Conservation (phyloP, 2,797 vertebrate genomes). For the Mus caroli region DNA sequence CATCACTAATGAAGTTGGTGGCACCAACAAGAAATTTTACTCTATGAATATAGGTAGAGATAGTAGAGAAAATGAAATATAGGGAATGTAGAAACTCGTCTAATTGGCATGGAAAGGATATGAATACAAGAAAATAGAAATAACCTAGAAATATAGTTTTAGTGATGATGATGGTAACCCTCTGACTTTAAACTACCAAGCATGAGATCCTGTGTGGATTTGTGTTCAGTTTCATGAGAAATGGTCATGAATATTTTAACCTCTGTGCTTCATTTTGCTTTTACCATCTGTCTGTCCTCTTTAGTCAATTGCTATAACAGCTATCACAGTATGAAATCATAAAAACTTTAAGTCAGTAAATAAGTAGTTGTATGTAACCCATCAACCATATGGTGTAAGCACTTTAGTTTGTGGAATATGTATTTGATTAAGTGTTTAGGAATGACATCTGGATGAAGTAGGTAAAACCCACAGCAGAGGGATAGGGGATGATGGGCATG, state of each 20-base stretch:
- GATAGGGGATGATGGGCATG: neutral
- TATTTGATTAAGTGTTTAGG: slow-evolving; percentile 68
- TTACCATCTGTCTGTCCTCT: slow-evolving; percentile 67
- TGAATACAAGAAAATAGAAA: neutral
- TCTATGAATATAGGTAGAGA: neutral
- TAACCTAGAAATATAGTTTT: neutral
- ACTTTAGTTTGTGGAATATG: slow-evolving; percentile 49
- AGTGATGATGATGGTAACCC: neutral
- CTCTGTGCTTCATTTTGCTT: slow-evolving; percentile 48
- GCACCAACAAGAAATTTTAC: neutral
- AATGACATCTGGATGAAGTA: slow-evolving; percentile 60
- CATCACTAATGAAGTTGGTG: neutral
- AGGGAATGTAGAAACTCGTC: neutral
- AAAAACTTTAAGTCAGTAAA: slow-evolving; percentile 62
- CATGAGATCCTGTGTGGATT: neutral
- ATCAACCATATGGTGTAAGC: slow-evolving; percentile 48
- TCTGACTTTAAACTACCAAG: slow-evolving; percentile 5
- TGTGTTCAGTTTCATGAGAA: neutral
- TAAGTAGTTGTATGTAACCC: slow-evolving; percentile 59
- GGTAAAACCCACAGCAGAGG: neutral
- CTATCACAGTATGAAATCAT: neutral
- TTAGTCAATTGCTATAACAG: slow-evolving; percentile 35
- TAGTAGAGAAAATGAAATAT: neutral
- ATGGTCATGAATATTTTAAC: slow-evolving; percentile 65
- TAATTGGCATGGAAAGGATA: neutral